Evolutionary conservation across 2,797 vertebrate genomes (phyloP).

Genomic region (Florisuga fusca): DNA sequence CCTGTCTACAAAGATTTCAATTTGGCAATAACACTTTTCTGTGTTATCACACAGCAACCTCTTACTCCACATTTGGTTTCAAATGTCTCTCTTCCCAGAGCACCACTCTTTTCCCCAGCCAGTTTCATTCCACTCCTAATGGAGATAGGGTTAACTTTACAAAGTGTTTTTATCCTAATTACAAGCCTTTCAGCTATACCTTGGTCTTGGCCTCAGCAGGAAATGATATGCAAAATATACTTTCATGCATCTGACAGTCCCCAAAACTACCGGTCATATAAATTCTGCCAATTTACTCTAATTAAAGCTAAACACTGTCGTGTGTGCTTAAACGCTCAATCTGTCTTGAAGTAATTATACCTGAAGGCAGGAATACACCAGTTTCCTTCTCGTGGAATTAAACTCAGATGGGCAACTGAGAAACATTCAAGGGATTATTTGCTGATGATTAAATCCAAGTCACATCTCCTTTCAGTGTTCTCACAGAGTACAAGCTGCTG

Average conservation of each 20-base stretch:
- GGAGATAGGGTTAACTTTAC: conserved; percentile 39
- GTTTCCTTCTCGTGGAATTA: conserved; percentile 81
- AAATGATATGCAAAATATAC: conserved; percentile 70
- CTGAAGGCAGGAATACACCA: conserved; percentile 85
- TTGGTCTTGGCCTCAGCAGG: conserved; percentile 52
- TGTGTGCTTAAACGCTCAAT: conserved; percentile 83
- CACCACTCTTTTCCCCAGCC: not conserved
- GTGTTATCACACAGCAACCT: not conserved
- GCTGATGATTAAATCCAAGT: conserved; percentile 74
- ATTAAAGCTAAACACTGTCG: conserved; percentile 81
- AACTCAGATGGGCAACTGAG: conserved; percentile 83
- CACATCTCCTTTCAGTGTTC: conserved; percentile 47
- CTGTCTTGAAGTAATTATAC: conserved; percentile 87
- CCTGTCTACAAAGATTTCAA: not conserved
- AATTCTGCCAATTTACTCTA: conserved; percentile 77
- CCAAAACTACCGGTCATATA: conserved; percentile 78
- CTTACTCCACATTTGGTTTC: not conserved
- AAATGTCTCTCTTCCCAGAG: not conserved
- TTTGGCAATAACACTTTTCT: not conserved
- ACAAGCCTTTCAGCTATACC: conserved; percentile 52
- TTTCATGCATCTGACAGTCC: conserved; percentile 70
- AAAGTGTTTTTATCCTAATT: conserved; percentile 68
- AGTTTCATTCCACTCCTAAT: not conserved
- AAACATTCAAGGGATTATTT: conserved; percentile 63
- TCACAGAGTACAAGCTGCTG: conserved; percentile 34